These are phyloP conservation scores for Neotoma lepida DNA, from an alignment of 2,113 vertebrate species.

Conservation along the genomic window DNA sequence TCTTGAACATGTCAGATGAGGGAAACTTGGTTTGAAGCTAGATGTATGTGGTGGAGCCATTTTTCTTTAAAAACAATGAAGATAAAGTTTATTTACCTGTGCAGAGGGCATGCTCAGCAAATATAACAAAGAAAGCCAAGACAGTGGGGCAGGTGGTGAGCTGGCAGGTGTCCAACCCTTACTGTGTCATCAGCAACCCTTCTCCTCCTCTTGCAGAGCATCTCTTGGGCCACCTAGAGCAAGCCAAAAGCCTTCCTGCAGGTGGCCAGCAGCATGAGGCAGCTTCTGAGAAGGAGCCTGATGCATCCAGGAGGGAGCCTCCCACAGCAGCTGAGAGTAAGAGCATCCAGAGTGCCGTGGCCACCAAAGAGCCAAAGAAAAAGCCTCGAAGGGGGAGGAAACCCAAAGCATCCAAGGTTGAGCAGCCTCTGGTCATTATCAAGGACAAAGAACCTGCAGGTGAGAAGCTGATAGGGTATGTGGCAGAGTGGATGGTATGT, in stretches of 20 bases:
- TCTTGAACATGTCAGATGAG: not conserved
- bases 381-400: constrained; percentile 89
- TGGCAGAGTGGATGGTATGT: too few relatives aligned
- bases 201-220: constrained; percentile 84
- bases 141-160: accelerated
- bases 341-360: not conserved
- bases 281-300: constrained; percentile 80
- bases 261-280: constrained; percentile 72
- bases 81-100: not conserved
- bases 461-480: constrained; percentile 73
- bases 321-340: constrained; percentile 47
- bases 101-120: not conserved
- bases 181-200: not conserved
- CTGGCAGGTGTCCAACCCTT: accelerated
- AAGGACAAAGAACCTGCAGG: constrained; percentile 86
- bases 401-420: constrained; percentile 85
- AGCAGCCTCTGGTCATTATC: constrained; percentile 76
- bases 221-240: constrained; percentile 87
- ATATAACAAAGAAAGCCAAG: not conserved
- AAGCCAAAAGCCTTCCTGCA: constrained; percentile 82
- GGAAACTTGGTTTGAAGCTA: too few relatives aligned
- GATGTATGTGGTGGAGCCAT: too few relatives aligned
- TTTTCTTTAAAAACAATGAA: not conserved
- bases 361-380: constrained; percentile 84
- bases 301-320: constrained; percentile 60